A percentile compares a stretch with the other conserved stretches of the same genome.
phyloP scores from a whole-genome alignment of 2,113 vertebrate genomes.

The Vireo altiloquus region DNA sequence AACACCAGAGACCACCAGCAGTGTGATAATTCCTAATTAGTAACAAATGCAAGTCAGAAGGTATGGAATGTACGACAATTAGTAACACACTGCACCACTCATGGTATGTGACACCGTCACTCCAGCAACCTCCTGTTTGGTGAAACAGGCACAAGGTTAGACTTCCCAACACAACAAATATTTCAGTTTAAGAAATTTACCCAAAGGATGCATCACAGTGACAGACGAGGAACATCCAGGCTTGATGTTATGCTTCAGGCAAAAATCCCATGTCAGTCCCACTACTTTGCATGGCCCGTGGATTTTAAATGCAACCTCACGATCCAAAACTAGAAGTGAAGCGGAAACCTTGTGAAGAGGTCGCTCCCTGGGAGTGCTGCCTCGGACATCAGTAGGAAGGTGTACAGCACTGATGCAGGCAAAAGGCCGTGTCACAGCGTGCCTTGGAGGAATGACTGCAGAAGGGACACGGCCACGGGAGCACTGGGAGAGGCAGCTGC shows the following conservation, averaged over 20 bases:
- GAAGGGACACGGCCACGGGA: fast-evolving
- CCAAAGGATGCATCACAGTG: background rate
- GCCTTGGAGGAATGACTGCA: background rate
- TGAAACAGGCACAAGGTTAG: background rate
- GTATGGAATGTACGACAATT: background rate
- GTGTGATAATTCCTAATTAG: background rate
- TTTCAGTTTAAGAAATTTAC: background rate
- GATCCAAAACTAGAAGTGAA: background rate
- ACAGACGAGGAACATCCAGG: background rate
- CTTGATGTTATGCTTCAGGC: background rate
- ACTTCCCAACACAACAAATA: background rate
- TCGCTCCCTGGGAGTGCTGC: background rate
- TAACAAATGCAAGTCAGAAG: background rate
- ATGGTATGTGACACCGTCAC: background rate
- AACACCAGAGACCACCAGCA: background rate
- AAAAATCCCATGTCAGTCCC: background rate
- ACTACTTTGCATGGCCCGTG: background rate
- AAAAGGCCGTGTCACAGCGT: fast-evolving
- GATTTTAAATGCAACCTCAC: background rate
- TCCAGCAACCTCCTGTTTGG: background rate
- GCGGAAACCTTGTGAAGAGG: background rate
- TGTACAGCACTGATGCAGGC: background rate
- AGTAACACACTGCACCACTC: background rate
- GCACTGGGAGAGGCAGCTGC: background rate
- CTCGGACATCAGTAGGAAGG: background rate